Conservation (phyloP, 2,797 vertebrate genomes). For the Apodemus agrarius region DNA sequence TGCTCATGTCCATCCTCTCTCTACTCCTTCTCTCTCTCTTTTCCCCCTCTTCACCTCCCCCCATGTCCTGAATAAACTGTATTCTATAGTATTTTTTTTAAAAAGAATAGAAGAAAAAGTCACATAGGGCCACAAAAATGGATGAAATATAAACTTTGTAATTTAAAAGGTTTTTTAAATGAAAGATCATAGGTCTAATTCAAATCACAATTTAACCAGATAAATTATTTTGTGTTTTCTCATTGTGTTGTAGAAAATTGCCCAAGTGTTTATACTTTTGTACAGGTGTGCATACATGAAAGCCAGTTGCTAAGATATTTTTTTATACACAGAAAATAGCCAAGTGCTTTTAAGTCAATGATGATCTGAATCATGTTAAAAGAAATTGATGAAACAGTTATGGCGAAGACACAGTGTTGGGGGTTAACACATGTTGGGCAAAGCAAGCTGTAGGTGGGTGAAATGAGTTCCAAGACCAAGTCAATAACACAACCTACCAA, state of each 20-base stretch:
- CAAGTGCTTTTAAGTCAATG: neutral
- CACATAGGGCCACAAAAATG: neutral
- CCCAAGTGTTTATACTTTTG: too few relatives aligned
- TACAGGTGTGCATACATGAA: fast-evolving
- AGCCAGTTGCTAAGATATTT: fast-evolving
- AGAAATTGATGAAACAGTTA: neutral
- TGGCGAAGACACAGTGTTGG: neutral
- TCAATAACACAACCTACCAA: neutral
- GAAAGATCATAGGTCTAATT: neutral
- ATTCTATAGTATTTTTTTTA: too few relatives aligned
- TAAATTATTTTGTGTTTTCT: neutral
- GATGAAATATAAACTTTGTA: neutral
- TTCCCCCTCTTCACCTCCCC: too few relatives aligned
- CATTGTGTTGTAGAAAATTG: neutral
- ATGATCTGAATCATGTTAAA: neutral
- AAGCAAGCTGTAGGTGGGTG: neutral
- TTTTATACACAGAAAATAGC: neutral
- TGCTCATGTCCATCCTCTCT: too few relatives aligned
- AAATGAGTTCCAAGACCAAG: neutral
- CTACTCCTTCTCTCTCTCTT: too few relatives aligned
- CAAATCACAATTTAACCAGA: neutral
- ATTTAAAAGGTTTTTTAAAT: neutral
- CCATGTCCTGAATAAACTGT: too few relatives aligned
- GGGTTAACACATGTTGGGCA: neutral
- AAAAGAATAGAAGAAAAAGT: neutral